These are phyloP conservation scores for Muscicapa adusta DNA, from an alignment of 2,113 vertebrate species.

Conservation along the genomic window DNA sequence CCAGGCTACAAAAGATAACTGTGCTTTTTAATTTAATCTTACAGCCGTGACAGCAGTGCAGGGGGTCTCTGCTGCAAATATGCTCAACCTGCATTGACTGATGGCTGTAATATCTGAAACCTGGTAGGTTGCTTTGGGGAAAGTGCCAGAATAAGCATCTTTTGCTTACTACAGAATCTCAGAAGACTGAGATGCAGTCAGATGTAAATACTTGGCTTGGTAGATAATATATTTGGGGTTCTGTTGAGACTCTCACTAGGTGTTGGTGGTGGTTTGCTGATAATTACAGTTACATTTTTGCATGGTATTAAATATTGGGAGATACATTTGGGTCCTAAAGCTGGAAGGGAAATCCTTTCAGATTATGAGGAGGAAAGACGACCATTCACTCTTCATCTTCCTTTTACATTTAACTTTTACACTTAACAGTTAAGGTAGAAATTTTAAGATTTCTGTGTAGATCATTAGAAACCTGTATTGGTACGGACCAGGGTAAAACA, in stretches of 20 bases:
- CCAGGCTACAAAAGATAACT: constrained; percentile 8
- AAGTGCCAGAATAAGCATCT: not conserved
- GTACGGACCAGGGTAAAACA: not conserved
- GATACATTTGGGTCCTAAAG: not conserved
- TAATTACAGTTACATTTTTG: not conserved
- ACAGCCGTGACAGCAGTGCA: not conserved
- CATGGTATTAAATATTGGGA: not conserved
- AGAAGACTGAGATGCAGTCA: not conserved
- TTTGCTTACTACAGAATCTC: not conserved
- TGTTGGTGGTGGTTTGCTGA: not conserved
- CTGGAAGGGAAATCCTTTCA: not conserved
- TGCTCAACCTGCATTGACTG: not conserved
- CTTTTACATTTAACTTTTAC: not conserved
- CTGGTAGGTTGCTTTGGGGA: not conserved
- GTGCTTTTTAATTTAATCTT: constrained; percentile 8
- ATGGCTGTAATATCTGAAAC: not conserved
- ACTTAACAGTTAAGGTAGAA: not conserved
- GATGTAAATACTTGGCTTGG: not conserved
- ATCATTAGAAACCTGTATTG: not conserved
- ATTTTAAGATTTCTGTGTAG: not conserved
- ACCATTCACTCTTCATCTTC: not conserved
- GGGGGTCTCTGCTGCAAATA: not conserved
- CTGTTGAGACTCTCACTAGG: not conserved
- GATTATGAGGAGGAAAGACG: not conserved
- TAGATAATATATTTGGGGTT: not conserved